Evolutionary conservation across 2,797 vertebrate species (phyloP).

Genomic region (Syncerus caffer): DNA sequence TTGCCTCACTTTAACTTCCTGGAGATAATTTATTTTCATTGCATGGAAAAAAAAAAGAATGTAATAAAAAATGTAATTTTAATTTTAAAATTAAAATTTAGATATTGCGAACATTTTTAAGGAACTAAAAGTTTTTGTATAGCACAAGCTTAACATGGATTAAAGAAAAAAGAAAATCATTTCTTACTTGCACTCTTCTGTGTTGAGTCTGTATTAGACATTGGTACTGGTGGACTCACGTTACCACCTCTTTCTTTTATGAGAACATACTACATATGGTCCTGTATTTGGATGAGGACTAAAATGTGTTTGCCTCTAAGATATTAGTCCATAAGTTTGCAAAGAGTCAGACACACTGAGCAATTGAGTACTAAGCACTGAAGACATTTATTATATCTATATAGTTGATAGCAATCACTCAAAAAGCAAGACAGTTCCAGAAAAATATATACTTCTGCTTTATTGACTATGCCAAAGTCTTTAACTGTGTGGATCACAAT

Average conservation of each 20-base stretch:
- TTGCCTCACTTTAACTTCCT: background rate
- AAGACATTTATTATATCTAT: background rate
- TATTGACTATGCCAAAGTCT: too few relatives aligned
- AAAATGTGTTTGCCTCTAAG: background rate
- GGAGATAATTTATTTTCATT: background rate
- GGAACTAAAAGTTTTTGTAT: background rate
- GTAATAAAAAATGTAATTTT: background rate
- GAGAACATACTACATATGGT: background rate
- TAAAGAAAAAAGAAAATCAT: background rate
- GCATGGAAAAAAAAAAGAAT: rapidly evolving
- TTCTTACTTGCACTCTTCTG: background rate
- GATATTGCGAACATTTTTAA: background rate
- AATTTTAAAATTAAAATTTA: background rate
- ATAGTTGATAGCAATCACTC: background rate
- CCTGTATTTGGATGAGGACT: background rate
- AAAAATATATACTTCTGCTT: too few relatives aligned
- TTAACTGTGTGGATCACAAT: too few relatives aligned
- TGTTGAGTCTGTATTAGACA: background rate
- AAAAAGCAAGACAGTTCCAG: background rate
- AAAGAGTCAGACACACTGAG: background rate
- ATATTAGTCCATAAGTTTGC: background rate
- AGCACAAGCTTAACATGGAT: background rate
- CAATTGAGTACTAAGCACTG: background rate
- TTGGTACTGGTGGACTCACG: background rate
- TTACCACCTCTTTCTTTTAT: background rate